Evolutionary conservation across 2,113 vertebrate species (phyloP).

Genomic region (Gadus chalcogrammus): DNA sequence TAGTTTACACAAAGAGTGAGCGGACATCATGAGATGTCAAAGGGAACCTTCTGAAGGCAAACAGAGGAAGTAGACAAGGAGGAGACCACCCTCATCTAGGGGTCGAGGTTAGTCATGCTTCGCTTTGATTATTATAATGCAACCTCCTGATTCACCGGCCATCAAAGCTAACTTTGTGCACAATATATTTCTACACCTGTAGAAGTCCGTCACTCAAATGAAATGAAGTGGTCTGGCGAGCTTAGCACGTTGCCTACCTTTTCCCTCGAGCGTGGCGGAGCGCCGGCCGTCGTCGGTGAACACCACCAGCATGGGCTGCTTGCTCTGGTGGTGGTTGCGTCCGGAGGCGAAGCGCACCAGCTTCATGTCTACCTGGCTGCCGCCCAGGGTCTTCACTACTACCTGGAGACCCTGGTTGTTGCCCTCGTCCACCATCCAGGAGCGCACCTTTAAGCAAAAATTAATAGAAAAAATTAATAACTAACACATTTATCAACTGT

Average conservation of each 20-base stretch:
- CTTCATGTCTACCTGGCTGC: conserved; percentile 58
- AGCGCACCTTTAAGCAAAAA: conserved; percentile 70
- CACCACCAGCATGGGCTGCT: conserved; percentile 88
- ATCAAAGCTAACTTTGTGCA: background rate
- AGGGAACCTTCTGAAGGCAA: too few relatives aligned
- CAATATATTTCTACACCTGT: background rate
- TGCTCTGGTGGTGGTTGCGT: conserved; percentile 81
- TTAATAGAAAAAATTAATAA: background rate
- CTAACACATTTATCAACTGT: background rate
- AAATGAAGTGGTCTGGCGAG: background rate
- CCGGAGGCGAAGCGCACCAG: conserved; percentile 76
- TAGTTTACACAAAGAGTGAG: background rate
- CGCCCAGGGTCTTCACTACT: conserved; percentile 64
- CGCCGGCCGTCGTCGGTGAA: conserved; percentile 85
- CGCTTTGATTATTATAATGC: too few relatives aligned
- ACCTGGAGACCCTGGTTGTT: conserved; percentile 82
- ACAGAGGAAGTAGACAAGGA: too few relatives aligned
- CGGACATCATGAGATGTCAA: too few relatives aligned
- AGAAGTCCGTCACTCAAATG: background rate
- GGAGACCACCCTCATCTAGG: too few relatives aligned
- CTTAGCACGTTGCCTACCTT: conserved; percentile 63
- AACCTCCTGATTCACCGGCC: too few relatives aligned
- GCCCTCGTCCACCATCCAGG: conserved; percentile 77
- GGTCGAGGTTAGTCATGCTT: too few relatives aligned
- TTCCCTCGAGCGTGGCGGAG: conserved; percentile 42